These are phyloP conservation scores for Sibirionetta formosa DNA, from an alignment of 2,797 vertebrate genomes.

Conservation along the genomic window DNA sequence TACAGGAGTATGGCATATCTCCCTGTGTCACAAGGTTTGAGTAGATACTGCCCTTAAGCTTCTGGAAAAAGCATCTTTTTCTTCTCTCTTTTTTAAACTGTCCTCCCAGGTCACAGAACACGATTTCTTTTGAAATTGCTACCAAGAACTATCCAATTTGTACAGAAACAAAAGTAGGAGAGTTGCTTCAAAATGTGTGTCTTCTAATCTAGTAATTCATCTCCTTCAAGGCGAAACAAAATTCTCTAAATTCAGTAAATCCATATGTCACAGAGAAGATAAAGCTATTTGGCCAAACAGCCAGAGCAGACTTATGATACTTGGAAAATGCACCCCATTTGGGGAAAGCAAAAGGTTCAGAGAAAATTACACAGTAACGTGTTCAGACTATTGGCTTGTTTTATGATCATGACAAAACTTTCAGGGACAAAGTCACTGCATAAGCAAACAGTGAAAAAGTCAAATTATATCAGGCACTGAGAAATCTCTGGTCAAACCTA, in stretches of 20 bases:
- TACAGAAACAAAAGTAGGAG: background rate
- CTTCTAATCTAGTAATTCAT: background rate
- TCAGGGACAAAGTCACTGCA: background rate
- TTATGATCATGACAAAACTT: background rate
- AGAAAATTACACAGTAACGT: background rate
- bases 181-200: background rate
- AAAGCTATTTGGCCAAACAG: background rate
- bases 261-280: background rate
- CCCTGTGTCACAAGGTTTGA: background rate
- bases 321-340: background rate
- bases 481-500: background rate
- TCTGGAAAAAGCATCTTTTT: background rate
- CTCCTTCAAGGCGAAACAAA: background rate
- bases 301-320: background rate
- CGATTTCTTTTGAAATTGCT: background rate
- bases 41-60: background rate
- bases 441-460: background rate
- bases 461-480: background rate
- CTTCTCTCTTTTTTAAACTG: background rate
- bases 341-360: background rate
- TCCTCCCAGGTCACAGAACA: background rate
- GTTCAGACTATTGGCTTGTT: background rate
- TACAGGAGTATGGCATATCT: accelerated
- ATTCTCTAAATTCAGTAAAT: background rate
- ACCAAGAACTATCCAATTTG: background rate